Evolutionary conservation across 1,140 invertebrate genomes (phyloP), one percentile per base, ranked within the genome.

Genomic region (Aradophagus sp.): DNA sequence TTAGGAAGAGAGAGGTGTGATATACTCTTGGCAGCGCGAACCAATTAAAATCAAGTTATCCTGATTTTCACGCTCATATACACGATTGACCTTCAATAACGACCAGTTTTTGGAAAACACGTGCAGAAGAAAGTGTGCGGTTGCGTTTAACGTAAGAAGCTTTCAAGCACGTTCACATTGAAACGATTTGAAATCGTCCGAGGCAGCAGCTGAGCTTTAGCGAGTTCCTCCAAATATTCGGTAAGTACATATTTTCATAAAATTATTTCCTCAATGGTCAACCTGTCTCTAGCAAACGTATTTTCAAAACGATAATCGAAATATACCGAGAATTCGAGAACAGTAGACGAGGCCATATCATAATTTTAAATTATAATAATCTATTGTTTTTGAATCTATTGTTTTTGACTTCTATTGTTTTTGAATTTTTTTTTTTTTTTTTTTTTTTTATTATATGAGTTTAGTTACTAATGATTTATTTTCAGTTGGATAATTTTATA

Each of bases 171-270:
- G 44, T 66, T 42, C 50, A 31, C 42, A 35, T 48, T 15, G 29
- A 11, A 48, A 31, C 19, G 29, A 41, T 42, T 29, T 11, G 35
- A 48, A 63, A 65, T 65, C 50, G 29, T 55, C 35, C 26, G 17
- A 39, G 50, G 29, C 27, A 48, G 36, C 62, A 66, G 44, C 44
- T 55, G 50, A 66, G 13, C 34, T 66, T 56, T 27, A 50, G 36
- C 27, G 50, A 41, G 44, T n/a, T 20, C 17, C 12, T 34, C 32
- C 17, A 6, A 32, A 58, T 59, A 52, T 41, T 55, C 13, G 27
- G 53, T 44, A n/a, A 34, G 39, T 23, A 20, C 15, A 35, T n/a
- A 32, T 39, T n/a, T 10, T 31, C 13, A 20, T 50, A 42, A 66
- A 52, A 59, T 20, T 47, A 26, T 41, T 5, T 41, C 11, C 53